Conservation (phyloP, 2,797 vertebrate genomes). For the Peromyscus nudipes region DNA sequence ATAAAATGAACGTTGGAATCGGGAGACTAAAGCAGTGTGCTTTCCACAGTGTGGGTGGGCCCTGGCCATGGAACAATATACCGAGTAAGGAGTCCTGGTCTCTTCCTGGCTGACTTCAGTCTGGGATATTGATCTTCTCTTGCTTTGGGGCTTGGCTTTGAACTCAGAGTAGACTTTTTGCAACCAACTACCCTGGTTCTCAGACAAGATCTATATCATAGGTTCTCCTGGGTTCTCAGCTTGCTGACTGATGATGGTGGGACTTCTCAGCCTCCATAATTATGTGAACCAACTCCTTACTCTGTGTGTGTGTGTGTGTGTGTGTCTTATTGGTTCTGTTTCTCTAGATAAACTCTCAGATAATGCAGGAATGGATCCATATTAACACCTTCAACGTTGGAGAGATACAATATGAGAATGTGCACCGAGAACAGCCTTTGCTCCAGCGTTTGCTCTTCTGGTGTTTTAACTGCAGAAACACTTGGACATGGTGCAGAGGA, state of each 20-base stretch:
- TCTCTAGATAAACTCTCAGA: constrained; percentile 16
- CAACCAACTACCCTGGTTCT: background rate
- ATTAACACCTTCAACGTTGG: background rate
- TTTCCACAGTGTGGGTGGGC: background rate
- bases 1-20: background rate
- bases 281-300: background rate
- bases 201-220: background rate
- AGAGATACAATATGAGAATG: background rate
- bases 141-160: background rate
- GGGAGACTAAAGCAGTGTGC: background rate
- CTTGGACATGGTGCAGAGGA: background rate
- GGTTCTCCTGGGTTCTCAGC: background rate
- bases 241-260: background rate
- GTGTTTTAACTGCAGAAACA: constrained; percentile 9
- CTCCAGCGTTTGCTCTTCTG: background rate
- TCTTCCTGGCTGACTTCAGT: background rate
- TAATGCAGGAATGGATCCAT: background rate
- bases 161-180: background rate
- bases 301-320: no score
- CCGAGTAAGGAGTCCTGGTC: background rate
- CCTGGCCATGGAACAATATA: background rate
- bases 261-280: background rate
- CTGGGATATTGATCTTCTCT: background rate
- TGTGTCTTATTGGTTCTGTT: background rate
- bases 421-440: background rate